Evolutionary conservation across 2,113 vertebrate genomes (phyloP), one percentile per base, ranked within the genome.

Genomic region (Macheiramphus alcinus): DNA sequence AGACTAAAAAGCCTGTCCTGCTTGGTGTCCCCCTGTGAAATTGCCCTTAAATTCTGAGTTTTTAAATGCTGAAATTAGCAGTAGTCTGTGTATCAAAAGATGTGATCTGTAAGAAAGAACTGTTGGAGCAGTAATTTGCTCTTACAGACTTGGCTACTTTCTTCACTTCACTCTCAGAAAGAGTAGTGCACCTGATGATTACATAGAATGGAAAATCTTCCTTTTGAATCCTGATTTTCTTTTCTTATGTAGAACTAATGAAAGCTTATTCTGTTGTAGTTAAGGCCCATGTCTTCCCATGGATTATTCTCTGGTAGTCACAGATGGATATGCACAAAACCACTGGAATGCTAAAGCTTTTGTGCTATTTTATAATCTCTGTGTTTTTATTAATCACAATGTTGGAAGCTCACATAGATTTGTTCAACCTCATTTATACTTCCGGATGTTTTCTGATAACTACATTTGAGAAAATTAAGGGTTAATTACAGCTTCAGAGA

Each of bases 401-500:
- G 5, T 50, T 86, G 66, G 53, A 66, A 85, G 19, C 13, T 63
- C 2, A 0, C 16, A 4, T 22, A 23, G 32, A 31, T 36, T 48
- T 63, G 22, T 47, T 84, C 43, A 36, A 27, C 36, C 40, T 78
- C n/a, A 6, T 31, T 55, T 40, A 5, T 3, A 0, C 19, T 82
- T 78, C 61, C 61, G 70, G 73, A 86, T 88, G 52, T 32, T 94
- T 93, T 80, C 88, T 72, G 80, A 42, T 67, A 56, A 31, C 42
- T 52, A 2, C 1, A 1, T 92, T 92, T 38, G 86, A 93, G 90
- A 91, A 84, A 83, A 88, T 20, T 11, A 94, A 78, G 87, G 62
- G 94, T 97, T 97, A 97, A 96, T 92, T 91, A 78, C 87, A 34
- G 75, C 86, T 90, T 72, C 56, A 78, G 72, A 83, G 73, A 62